Percentiles rank a stretch among this genome's conserved stretches.
These are phyloP conservation scores for Campoletis sonorensis DNA, from an alignment of 1,140 invertebrate species.

Conservation along the genomic window DNA sequence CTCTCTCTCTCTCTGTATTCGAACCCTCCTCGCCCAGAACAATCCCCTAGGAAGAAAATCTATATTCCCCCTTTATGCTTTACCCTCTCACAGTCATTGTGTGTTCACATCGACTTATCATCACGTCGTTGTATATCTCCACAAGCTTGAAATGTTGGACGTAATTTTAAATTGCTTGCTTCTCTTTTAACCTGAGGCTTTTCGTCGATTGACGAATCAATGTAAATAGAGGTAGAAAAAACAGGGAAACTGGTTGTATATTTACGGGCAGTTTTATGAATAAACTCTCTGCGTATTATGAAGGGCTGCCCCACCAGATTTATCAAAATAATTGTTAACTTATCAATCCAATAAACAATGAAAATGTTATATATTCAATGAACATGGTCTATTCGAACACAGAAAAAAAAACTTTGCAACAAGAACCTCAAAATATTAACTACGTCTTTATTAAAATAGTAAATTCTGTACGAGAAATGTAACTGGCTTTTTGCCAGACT, in stretches of 20 bases:
- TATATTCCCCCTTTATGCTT: not conserved
- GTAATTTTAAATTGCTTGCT: not conserved
- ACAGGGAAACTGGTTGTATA: no score
- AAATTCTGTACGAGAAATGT: not conserved
- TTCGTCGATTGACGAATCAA: not conserved
- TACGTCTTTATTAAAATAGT: conserved; percentile 3
- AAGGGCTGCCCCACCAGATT: no score
- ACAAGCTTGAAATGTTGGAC: not conserved
- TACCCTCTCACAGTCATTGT: not conserved
- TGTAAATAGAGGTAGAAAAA: no score
- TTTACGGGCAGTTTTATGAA: no score
- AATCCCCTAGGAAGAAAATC: not conserved
- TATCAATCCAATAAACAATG: no score
- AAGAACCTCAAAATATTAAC: no score
- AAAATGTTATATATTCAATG: no score
- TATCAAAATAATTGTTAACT: no score
- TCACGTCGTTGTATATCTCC: not conserved
- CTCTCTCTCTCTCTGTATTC: not conserved
- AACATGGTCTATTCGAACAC: no score
- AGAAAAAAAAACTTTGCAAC: no score
- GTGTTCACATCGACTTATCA: not conserved
- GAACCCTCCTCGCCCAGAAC: not conserved
- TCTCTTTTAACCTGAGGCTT: not conserved
- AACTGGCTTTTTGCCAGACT: not conserved
- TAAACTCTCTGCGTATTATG: no score